Percentiles rank a stretch among this genome's conserved stretches.
Evolutionary conservation across 35 echinoderm and acorn worm genomes (phyloP).

Genomic region (Eucidaris tribuloides): DNA sequence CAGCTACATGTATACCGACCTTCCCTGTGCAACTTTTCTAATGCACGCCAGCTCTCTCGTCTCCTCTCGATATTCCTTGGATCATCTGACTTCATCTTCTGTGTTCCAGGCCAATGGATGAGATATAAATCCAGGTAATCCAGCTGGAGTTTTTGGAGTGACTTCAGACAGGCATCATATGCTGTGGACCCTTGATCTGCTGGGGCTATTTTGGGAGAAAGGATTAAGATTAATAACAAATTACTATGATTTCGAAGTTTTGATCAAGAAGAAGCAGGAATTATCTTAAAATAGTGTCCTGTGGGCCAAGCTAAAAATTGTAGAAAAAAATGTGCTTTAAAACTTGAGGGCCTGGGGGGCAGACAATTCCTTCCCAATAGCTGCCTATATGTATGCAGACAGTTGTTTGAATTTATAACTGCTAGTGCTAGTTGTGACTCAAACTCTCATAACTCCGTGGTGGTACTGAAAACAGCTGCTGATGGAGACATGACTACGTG

Average conservation of each 20-base stretch:
- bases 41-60: slow-evolving; percentile 30
- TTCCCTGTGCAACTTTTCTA: slow-evolving; percentile 53
- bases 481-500: too few relatives aligned
- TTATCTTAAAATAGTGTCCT: not conserved
- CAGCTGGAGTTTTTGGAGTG: slow-evolving; percentile 19
- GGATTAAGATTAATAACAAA: not conserved
- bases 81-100: slow-evolving; percentile 56
- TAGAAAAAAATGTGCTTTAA: not conserved
- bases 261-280: not conserved
- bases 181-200: slow-evolving; percentile 52
- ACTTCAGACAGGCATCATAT: slow-evolving; percentile 40
- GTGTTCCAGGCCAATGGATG: slow-evolving; percentile 71
- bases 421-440: too few relatives aligned
- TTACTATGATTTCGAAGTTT: not conserved
- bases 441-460: too few relatives aligned
- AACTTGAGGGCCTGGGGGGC: too few relatives aligned
- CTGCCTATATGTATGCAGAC: too few relatives aligned
- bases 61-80: slow-evolving; percentile 11
- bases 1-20: slow-evolving; percentile 1
- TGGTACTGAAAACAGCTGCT: too few relatives aligned
- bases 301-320: not conserved
- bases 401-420: too few relatives aligned
- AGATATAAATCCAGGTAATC: slow-evolving; percentile 71
- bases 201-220: slow-evolving; percentile 27
- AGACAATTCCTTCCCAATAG: too few relatives aligned